Evolutionary conservation across 2,888 invertebrate species (phyloP).

Genomic region (Stenolophus ochropezus): DNA sequence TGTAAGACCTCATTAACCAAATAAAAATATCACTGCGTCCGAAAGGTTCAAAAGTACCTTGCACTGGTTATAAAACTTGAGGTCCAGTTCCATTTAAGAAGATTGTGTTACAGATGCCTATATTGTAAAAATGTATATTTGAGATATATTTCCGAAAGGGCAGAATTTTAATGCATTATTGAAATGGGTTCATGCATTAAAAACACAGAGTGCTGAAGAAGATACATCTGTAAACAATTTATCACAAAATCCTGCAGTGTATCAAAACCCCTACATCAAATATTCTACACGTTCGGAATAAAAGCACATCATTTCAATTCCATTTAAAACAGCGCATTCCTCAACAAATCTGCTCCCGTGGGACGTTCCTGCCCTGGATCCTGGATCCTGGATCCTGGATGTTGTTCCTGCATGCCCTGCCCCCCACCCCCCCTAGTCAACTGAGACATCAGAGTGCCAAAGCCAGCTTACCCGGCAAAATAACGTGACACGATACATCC

Average conservation of each 20-base stretch:
- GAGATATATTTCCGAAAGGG: too few species aligned
- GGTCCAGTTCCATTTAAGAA: too few species aligned
- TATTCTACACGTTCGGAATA: background rate
- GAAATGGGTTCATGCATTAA: background rate
- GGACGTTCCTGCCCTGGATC: background rate
- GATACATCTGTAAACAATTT: background rate
- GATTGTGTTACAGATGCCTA: too few species aligned
- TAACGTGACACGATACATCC: constrained; percentile 40
- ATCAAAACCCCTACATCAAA: background rate
- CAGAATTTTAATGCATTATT: too few species aligned
- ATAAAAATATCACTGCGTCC: too few species aligned
- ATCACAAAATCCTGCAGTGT: background rate
- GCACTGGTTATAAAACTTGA: too few species aligned
- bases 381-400: too few species aligned
- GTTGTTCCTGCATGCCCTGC: background rate
- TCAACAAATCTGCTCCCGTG: background rate
- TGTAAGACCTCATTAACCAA: too few species aligned
- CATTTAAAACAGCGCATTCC: constrained; percentile 14
- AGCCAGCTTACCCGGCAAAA: constrained; percentile 43
- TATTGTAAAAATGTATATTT: too few species aligned
- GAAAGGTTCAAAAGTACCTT: too few species aligned
- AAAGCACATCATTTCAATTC: constrained; percentile 15
- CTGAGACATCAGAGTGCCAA: constrained; percentile 20
- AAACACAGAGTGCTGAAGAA: background rate
- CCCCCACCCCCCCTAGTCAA: background rate